A percentile compares a stretch with the other conserved stretches of the same genome.
Conservation (phyloP, 2,888 invertebrate species). For the Amitus sp. region DNA sequence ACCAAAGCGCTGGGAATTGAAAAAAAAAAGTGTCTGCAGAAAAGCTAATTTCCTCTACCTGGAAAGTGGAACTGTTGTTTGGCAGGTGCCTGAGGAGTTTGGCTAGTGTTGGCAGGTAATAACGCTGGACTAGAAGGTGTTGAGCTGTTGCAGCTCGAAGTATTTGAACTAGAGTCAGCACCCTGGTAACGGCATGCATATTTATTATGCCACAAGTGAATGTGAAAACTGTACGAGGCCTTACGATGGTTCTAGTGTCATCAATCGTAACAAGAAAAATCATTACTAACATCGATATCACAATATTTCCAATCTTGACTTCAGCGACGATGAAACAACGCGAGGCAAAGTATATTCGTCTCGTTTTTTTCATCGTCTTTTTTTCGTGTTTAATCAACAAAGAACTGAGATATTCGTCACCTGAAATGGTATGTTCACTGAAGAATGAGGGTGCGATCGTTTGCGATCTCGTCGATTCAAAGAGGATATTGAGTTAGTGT, state of each 20-base stretch:
- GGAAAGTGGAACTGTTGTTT: slow-evolving; percentile 83
- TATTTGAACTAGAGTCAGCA: slow-evolving; percentile 91
- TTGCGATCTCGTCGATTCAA: slow-evolving; percentile 67
- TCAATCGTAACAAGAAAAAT: slow-evolving; percentile 41
- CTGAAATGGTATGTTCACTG: slow-evolving; percentile 70
- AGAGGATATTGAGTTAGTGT: slow-evolving; percentile 57
- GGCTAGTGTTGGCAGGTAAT: slow-evolving; percentile 68
- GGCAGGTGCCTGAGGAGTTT: slow-evolving; percentile 65
- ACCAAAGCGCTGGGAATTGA: no score
- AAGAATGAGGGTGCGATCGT: slow-evolving; percentile 69
- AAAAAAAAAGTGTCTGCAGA: no score
- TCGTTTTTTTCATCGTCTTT: neutral
- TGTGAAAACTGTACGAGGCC: slow-evolving; percentile 47
- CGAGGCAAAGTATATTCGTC: no score
- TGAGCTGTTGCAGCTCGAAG: slow-evolving; percentile 96
- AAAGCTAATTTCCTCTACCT: no score
- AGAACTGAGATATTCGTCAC: slow-evolving; percentile 65
- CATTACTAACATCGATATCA: no score
- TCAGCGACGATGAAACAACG: no score
- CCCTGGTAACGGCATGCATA: slow-evolving; percentile 66
- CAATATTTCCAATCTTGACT: no score
- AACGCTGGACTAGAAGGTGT: slow-evolving; percentile 94
- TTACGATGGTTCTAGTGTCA: slow-evolving; percentile 46
- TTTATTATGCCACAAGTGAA: slow-evolving; percentile 48
- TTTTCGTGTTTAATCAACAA: no score